Percentiles rank a stretch among this genome's conserved stretches.
phyloP scores from a whole-genome alignment of 2,113 vertebrate genomes.

The Psittacara wagleri region DNA sequence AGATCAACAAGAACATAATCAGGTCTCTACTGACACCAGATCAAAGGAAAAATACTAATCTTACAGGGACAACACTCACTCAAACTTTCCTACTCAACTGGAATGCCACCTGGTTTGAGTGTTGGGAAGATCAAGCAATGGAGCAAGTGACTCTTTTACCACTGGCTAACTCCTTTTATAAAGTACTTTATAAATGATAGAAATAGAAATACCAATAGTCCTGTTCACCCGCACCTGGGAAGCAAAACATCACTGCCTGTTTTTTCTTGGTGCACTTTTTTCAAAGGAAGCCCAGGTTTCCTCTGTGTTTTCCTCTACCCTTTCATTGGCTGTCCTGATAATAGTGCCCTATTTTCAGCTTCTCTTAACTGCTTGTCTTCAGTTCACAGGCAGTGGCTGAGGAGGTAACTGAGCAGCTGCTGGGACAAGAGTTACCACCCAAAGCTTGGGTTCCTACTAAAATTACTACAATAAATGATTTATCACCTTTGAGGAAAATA shows the following conservation, averaged over 20 bases:
- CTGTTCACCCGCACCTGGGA: neutral
- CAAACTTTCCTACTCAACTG: neutral
- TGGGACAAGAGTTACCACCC: neutral
- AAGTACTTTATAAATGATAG: neutral
- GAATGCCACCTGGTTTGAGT: neutral
- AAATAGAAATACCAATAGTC: neutral
- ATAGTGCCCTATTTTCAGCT: neutral
- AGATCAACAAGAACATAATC: neutral
- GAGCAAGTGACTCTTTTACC: neutral
- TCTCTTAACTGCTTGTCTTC: neutral
- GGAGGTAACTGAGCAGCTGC: neutral
- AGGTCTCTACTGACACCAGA: neutral
- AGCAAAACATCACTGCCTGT: neutral
- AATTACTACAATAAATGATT: neutral
- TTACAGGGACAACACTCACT: neutral
- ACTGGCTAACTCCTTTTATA: neutral
- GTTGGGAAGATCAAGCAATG: neutral
- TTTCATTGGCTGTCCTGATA: neutral
- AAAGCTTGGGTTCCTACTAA: neutral
- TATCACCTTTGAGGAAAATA: neutral
- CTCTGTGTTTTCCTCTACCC: neutral
- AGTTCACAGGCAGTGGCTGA: neutral
- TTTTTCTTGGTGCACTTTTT: neutral
- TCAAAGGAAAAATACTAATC: neutral
- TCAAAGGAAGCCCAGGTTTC: neutral